phyloP scores from a whole-genome alignment of 2,113 vertebrate species.

The Hemiprocne comata region DNA sequence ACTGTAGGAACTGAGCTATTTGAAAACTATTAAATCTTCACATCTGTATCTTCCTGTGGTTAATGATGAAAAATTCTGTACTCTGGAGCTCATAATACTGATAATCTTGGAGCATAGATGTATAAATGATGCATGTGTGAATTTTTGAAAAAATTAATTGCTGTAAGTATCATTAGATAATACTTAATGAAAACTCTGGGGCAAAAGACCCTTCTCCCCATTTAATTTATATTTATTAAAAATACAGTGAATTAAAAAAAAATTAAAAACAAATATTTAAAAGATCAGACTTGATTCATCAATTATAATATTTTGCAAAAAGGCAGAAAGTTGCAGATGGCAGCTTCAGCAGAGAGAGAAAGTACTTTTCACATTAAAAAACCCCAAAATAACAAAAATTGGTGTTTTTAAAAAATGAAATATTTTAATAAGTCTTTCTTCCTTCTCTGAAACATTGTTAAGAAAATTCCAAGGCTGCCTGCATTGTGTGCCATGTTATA shows the following conservation, averaged over 20 bases:
- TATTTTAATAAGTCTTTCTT: background rate
- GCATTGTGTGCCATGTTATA: background rate
- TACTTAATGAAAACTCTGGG: background rate
- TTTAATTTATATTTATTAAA: background rate
- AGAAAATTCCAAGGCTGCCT: background rate
- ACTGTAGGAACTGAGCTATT: background rate
- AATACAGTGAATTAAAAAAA: background rate
- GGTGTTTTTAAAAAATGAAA: background rate
- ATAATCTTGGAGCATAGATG: background rate
- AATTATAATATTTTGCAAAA: background rate
- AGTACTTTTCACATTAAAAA: background rate
- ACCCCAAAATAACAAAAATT: background rate
- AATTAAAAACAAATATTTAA: background rate
- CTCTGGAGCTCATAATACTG: background rate
- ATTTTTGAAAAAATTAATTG: background rate
- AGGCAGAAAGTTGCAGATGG: background rate
- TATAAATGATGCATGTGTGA: background rate
- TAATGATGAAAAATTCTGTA: background rate
- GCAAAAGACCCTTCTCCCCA: accelerated
- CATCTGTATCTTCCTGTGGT: background rate
- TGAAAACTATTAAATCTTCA: background rate
- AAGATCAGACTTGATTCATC: background rate
- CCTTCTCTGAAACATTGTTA: background rate
- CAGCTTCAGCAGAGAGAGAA: background rate
- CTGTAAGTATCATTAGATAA: background rate